These are phyloP conservation scores for Oscheius sp. DNA, from an alignment of 2,888 invertebrate genomes.

Conservation along the genomic window DNA sequence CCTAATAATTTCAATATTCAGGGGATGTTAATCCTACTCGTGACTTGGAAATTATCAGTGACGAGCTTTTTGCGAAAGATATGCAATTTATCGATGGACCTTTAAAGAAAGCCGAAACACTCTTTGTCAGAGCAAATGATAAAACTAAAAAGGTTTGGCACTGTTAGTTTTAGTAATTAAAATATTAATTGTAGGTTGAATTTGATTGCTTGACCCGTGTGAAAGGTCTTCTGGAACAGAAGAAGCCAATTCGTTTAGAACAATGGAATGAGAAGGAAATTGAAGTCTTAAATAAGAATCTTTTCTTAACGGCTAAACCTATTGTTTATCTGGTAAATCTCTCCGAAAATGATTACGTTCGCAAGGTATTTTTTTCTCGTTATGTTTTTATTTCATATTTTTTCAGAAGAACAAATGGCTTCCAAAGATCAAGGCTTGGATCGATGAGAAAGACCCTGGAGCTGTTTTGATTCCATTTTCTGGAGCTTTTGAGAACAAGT, in stretches of 20 bases:
- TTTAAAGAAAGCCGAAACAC: constrained; percentile 88
- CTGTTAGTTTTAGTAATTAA: background rate
- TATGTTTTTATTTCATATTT: no score
- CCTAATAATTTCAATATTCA: background rate
- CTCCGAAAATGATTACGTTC: constrained; percentile 95
- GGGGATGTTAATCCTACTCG: constrained; percentile 95
- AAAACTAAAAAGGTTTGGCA: constrained; percentile 85
- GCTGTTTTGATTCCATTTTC: constrained; percentile 91
- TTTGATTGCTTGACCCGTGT: constrained; percentile 89
- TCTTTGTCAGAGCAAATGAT: constrained; percentile 84
- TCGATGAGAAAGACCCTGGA: constrained; percentile 95
- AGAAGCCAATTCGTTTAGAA: constrained; percentile 90
- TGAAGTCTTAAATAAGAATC: constrained; percentile 85
- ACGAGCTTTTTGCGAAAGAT: constrained; percentile 91
- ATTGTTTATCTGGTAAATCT: constrained; percentile 96
- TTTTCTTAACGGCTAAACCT: constrained; percentile 96
- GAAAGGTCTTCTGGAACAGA: constrained; percentile 85
- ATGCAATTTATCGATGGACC: constrained; percentile 86
- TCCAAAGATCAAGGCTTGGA: constrained; percentile 96
- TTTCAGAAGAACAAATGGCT: constrained; percentile 77
- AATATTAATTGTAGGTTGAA: constrained; percentile 46
- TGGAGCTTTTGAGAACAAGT: constrained; percentile 87
- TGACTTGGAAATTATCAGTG: constrained; percentile 94
- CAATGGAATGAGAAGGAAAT: constrained; percentile 71
- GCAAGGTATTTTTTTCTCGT: constrained; percentile 78